These are phyloP conservation scores for Epinephelus moara DNA, from an alignment of 2,113 vertebrate species.

Conservation along the genomic window DNA sequence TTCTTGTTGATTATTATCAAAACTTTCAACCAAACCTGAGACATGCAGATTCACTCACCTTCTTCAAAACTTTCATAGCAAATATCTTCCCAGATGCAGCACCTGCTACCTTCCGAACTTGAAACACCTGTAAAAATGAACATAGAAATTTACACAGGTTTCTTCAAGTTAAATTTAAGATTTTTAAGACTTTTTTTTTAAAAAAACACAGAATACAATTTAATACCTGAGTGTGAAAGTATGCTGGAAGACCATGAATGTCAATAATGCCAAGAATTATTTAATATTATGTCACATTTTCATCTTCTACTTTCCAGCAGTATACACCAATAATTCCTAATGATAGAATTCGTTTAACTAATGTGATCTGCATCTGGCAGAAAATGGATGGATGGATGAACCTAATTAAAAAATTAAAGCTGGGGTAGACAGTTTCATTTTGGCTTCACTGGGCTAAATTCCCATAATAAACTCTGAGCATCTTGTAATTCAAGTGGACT, in stretches of 20 bases:
- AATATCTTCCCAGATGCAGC: constrained; percentile 96
- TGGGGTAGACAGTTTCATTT: too few species aligned
- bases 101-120: constrained; percentile 96
- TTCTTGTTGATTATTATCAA: background rate
- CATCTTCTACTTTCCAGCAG: too few species aligned
- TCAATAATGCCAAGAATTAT: background rate
- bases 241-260: background rate
- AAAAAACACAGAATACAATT: background rate
- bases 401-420: too few species aligned
- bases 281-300: background rate
- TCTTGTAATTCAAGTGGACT: too few species aligned
- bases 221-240: background rate
- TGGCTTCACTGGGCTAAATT: too few species aligned
- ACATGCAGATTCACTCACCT: constrained; percentile 84
- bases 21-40: background rate
- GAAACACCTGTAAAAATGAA: constrained; percentile 89
- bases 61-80: constrained; percentile 99
- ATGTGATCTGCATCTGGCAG: background rate
- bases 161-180: background rate
- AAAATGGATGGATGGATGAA: too few species aligned
- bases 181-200: background rate
- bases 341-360: too few species aligned
- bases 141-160: background rate
- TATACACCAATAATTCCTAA: too few species aligned
- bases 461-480: too few species aligned